Percentiles rank a stretch among this genome's conserved stretches.
Conservation (phyloP, 2,888 invertebrate genomes). For the Pristionchus maxplancki region DNA sequence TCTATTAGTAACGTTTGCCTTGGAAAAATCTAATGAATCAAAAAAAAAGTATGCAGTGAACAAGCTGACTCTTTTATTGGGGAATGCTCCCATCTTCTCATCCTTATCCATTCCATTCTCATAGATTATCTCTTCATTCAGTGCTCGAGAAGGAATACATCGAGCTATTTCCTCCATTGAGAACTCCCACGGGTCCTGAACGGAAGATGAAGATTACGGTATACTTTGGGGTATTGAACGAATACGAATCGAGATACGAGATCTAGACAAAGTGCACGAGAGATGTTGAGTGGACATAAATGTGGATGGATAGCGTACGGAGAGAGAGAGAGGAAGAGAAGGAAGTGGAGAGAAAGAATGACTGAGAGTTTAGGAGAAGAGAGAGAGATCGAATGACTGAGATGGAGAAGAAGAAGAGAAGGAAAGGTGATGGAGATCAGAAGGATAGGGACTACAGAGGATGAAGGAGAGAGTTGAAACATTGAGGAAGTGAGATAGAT, state of each 20-base stretch:
- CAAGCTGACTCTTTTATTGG: slow-evolving; percentile 59
- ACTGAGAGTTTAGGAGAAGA: slow-evolving; percentile 19
- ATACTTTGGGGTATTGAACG: not conserved
- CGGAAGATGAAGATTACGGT: not conserved
- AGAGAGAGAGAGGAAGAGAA: slow-evolving; percentile 18
- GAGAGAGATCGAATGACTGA: slow-evolving; percentile 17
- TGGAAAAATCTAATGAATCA: too few species aligned
- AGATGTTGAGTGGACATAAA: slow-evolving; percentile 33
- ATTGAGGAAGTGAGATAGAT: slow-evolving; percentile 25
- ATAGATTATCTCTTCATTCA: slow-evolving; percentile 41
- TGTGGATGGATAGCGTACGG: not conserved
- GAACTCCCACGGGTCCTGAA: slow-evolving; percentile 64
- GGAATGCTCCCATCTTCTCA: slow-evolving; percentile 56
- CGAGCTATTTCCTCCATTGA: slow-evolving; percentile 67
- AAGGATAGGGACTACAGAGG: not conserved
- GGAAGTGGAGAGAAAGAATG: slow-evolving; percentile 46
- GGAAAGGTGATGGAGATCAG: not conserved
- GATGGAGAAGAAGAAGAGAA: slow-evolving; percentile 6
- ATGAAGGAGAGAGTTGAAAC: not conserved
- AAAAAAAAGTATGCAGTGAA: too few species aligned
- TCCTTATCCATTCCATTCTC: slow-evolving; percentile 52
- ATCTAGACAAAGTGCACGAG: not conserved
- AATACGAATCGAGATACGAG: not conserved
- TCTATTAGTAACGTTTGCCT: too few species aligned
- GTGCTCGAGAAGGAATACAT: slow-evolving; percentile 60